Base-by-base conservation (phyloP, 2,888 invertebrate genomes). In the Mechanitis mazaeus region DNA sequence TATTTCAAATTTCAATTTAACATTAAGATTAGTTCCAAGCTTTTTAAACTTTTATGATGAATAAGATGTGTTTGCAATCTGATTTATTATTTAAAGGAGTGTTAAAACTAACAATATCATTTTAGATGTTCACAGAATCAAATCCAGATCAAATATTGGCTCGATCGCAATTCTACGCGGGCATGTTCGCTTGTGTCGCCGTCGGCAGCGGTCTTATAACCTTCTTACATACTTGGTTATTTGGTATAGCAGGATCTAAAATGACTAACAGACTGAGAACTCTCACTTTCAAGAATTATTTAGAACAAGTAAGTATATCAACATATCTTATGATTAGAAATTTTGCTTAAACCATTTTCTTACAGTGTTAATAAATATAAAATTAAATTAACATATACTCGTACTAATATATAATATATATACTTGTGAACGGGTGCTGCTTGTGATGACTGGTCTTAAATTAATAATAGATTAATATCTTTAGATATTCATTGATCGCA, bases 231-330 rank as follows among this genome's bases (percentile, higher is more conserved):
- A 91, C 93, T 54, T 94, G 93, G 81, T 91, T 94, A 81, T 95
- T 96, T 79, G 93, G 93, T 33, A 77, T 92, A 20, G 94, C 96
- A 0, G 96, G 96, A 0, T 93, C 94, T 1, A 87, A 91, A 12
- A 91, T 96, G 73, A 96, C 96, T 0, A 90, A 93, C 60, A 81
- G 96, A 31, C 78, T 93, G 7, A 75, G 93, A 31, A 75, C 77
- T 75, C 62, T 77, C 71, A 77, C 84, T 56, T 86, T 91, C 70
- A 77, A 73, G 2, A 92, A 92, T 61, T 93, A 92, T 79, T 72
- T 94, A 47, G 80, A 80, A 61, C 94, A 90, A 84, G 89, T 87
- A 12, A 55, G 68, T 20, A 20, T 20, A 20, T 20, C 20, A 20
- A 20, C 20, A 20, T 20, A 20, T 20, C 20, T 20, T 20, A 20